Conservation (phyloP, 2,888 invertebrate genomes). For the Melanargia galathea region DNA sequence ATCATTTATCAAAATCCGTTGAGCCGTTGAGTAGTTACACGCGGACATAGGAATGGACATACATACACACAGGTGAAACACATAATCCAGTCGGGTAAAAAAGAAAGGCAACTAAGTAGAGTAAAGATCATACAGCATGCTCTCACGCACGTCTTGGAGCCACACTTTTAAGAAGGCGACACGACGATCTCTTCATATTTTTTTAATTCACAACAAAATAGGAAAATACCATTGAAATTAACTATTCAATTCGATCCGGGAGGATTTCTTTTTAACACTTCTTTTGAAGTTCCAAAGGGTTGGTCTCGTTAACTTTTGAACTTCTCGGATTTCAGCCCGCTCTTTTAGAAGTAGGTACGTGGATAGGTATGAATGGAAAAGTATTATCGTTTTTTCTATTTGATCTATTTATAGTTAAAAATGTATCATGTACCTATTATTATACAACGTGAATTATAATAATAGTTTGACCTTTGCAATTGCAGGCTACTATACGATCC, state of each 20-base stretch:
- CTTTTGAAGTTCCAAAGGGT: conserved; percentile 9
- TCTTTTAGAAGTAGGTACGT: background rate
- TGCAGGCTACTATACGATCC: no score
- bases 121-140: no score
- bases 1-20: no score
- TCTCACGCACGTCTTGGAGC: no score
- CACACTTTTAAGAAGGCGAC: background rate
- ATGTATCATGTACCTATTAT: background rate
- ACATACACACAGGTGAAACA: no score
- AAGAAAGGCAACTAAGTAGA: no score
- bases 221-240: no score
- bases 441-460: background rate
- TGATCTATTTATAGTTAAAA: background rate
- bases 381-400: background rate
- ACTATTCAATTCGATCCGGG: background rate
- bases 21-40: no score
- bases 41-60: no score
- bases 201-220: no score
- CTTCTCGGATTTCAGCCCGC: conserved; percentile 1
- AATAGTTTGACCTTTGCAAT: background rate
- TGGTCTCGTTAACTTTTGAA: background rate
- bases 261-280: background rate
- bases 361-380: background rate
- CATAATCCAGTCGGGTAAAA: no score
- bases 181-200: no score